Evolutionary conservation across 2,888 invertebrate genomes (phyloP).

Genomic region (Eugnorisma glareosa): DNA sequence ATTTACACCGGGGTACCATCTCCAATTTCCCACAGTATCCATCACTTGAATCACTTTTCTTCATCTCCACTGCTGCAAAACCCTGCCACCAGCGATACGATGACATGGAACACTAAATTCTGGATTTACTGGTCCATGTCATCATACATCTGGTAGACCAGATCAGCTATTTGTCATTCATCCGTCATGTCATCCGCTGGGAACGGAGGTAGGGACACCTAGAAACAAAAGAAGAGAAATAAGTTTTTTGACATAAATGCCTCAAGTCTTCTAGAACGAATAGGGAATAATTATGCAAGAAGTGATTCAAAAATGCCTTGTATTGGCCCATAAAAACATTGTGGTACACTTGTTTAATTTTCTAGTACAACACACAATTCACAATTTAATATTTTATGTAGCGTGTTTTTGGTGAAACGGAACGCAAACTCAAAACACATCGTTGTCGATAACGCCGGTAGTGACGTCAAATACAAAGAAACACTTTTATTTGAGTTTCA

Average conservation of each 20-base stretch:
- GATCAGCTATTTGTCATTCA: constrained; percentile 58
- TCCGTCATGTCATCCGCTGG: constrained; percentile 16
- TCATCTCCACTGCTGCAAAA: neutral
- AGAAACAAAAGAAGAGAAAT: neutral
- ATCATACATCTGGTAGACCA: constrained; percentile 50
- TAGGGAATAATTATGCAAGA: no score
- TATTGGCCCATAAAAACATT: no score
- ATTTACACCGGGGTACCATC: neutral
- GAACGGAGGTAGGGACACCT: constrained; percentile 32
- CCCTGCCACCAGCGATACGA: neutral
- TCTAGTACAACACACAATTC: no score
- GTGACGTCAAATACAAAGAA: no score
- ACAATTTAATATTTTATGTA: no score
- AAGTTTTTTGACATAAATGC: neutral
- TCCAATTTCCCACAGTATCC: neutral
- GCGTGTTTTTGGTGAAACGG: no score
- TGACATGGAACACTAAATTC: no score
- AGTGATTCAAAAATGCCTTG: no score
- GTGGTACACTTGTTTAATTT: no score
- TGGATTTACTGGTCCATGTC: constrained; percentile 2
- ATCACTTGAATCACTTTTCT: neutral
- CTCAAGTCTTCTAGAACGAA: neutral
- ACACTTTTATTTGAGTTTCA: no score
- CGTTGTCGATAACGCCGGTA: no score
- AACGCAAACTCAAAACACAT: no score